Conservation (phyloP, 2,113 vertebrate genomes). For the human region DNA sequence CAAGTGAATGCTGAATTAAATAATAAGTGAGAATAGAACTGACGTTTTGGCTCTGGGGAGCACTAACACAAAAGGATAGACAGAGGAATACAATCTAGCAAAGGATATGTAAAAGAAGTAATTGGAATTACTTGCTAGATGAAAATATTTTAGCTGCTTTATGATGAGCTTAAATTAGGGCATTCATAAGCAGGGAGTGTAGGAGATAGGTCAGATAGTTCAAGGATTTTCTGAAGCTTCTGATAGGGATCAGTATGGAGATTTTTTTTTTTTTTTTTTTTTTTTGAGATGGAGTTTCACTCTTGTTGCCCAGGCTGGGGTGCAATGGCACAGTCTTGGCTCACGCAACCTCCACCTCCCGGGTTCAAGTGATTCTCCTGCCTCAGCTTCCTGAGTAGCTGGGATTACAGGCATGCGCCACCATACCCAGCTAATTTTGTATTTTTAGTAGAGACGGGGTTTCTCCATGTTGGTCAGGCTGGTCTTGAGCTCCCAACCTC, state of each 20-base stretch:
- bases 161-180: background rate
- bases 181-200: background rate
- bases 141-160: conserved; percentile 16
- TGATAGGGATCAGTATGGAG: background rate
- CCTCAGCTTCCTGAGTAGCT: no score
- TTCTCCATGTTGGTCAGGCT: no score
- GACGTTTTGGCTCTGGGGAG: background rate
- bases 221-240: conserved; percentile 36
- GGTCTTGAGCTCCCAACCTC: no score
- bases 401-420: no score
- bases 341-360: no score
- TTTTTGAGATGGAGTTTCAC: background rate
- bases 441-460: no score
- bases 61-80: background rate
- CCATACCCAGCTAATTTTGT: no score
- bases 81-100: background rate
- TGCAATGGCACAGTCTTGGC: no score
- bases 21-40: background rate
- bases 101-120: conserved; percentile 1
- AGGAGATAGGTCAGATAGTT: background rate
- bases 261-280: background rate
- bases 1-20: conserved; percentile 6
- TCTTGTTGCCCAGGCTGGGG: no score
- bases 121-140: conserved; percentile 1
- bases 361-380: no score